phyloP scores from a whole-genome alignment of 1,140 invertebrate species.

The Drosophila truncata region DNA sequence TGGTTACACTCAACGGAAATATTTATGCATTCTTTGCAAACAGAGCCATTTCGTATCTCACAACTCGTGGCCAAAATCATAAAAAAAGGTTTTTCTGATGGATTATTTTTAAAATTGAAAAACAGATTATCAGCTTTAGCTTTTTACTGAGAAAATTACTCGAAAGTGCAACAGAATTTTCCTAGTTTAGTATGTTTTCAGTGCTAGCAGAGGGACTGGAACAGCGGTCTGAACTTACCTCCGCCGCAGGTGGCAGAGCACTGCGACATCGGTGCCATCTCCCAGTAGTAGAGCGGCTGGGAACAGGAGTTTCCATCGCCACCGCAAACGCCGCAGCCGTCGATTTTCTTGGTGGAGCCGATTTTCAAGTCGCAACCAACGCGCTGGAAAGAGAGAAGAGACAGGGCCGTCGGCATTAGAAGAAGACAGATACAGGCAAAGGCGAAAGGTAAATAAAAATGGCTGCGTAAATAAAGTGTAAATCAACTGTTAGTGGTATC shows the following conservation, averaged over 20 bases:
- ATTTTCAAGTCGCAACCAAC: constrained; percentile 96
- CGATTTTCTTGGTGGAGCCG: constrained; percentile 93
- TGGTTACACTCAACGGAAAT: constrained; percentile 7
- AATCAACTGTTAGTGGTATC: constrained; percentile 79
- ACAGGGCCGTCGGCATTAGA: constrained; percentile 1
- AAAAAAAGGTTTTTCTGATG: no score
- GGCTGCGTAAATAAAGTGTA: constrained; percentile 75
- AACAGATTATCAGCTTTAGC: background rate
- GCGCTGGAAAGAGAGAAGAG: constrained; percentile 87
- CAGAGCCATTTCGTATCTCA: no score
- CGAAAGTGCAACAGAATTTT: background rate
- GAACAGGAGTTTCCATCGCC: constrained; percentile 94
- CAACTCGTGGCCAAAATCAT: no score
- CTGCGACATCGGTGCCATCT: constrained; percentile 91
- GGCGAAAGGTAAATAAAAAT: constrained; percentile 47
- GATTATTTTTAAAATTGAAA: no score
- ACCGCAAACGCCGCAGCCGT: constrained; percentile 95
- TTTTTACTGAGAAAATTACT: background rate
- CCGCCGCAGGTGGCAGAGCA: constrained; percentile 97
- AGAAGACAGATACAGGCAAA: background rate
- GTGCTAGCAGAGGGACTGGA: background rate
- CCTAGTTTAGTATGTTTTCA: background rate
- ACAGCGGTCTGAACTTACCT: constrained; percentile 88
- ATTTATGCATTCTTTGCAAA: background rate
- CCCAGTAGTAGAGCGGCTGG: constrained; percentile 93